phyloP scores from a whole-genome alignment of 2,797 vertebrate species.

The Lepidocolaptes lacrymiger region DNA sequence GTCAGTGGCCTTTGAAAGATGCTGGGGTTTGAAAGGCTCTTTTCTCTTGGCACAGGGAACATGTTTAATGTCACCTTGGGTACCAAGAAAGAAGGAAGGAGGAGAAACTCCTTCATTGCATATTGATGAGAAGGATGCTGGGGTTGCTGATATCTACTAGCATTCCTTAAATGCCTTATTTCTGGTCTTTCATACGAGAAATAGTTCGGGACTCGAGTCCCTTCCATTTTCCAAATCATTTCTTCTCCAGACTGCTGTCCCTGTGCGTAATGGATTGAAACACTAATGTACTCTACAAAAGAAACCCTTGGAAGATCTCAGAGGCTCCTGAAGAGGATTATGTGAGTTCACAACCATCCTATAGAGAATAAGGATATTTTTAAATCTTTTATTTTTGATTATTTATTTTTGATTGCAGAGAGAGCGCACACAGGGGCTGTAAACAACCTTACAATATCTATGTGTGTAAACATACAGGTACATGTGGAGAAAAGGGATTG shows the following conservation, averaged over 20 bases:
- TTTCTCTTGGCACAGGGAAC: neutral
- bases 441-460: neutral
- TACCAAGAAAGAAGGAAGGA: neutral
- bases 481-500: rapidly evolving
- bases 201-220: neutral
- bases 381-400: neutral
- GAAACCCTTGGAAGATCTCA: neutral
- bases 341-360: neutral
- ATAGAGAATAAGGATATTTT: neutral
- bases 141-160: neutral
- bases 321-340: neutral
- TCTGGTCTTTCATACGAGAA: neutral
- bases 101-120: neutral
- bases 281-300: neutral
- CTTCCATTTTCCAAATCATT: conserved; percentile 8
- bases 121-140: neutral
- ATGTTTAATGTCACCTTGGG: neutral
- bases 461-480: neutral
- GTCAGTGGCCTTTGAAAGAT: neutral
- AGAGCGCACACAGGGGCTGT: neutral
- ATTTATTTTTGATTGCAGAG: neutral
- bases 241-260: neutral
- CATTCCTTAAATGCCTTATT: neutral
- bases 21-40: neutral
- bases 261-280: neutral